Evolutionary conservation across 2,113 vertebrate genomes (phyloP), one percentile per base, ranked within the genome.

Genomic region (Oenanthe oenanthe): DNA sequence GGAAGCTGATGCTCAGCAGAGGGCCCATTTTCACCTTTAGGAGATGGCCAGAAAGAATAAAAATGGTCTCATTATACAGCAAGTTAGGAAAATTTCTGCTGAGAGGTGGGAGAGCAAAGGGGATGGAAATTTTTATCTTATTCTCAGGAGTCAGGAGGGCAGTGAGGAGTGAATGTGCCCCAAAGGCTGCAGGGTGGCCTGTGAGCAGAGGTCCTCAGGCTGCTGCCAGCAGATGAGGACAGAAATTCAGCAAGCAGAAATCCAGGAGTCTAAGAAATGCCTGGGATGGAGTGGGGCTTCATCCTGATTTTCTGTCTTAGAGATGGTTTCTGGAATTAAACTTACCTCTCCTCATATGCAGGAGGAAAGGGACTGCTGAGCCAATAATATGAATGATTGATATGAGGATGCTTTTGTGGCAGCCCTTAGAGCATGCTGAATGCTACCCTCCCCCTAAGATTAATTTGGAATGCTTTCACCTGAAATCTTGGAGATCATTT

Each of bases 401-500:
- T 48, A 20, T 0, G 24, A 28, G 38, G 21, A 45, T 36, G 70
- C 4, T 53, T 66, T 57, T 5, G 11, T 89, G 51, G 68, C 43
- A 84, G 29, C 42, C 22, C 47, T 71, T 42, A 25, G 56, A 80
- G 76, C 36, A 40, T 25, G 14, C 65, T n/a, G 68, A 65, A 63
- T 25, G 16, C 32, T 63, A 24, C 48, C 28, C 48, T 87, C 91
- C 75, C 85, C 80, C 73, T 93, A 89, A 57, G 83, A 96, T 96
- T 96, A 93, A 92, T 92, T 92, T 85, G 90, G 51, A 91, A 92
- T 78, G 31, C 68, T 75, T 93, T 93, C 78, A 81, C 85, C 76
- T 74, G 65, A 81, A 75, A 82, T 88, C 89, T 91, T 81, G 68
- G 80, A 95, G 95, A 75, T 8, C 38, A 86, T 96, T 88, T 92